Percentiles rank a stretch among this genome's conserved stretches.
Evolutionary conservation across 1,140 invertebrate species (phyloP).

Genomic region (Cydia pomonella): DNA sequence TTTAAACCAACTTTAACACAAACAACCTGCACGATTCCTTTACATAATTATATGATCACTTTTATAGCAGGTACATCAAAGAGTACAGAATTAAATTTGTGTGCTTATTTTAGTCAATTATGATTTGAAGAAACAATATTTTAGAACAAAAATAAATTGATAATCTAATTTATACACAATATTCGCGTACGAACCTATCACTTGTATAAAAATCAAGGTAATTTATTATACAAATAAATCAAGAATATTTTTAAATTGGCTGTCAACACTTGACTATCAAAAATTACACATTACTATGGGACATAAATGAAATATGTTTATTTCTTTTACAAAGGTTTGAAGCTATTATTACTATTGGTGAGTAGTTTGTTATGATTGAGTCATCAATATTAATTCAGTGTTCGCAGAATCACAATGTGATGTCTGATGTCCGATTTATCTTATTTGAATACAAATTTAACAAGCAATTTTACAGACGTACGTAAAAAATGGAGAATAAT

Average conservation of each 20-base stretch:
- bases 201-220: conserved; percentile 40
- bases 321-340: conserved; percentile 51
- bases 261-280: conserved; percentile 65
- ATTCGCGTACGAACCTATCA: neutral
- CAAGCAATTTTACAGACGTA: neutral
- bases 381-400: conserved; percentile 66
- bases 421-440: neutral
- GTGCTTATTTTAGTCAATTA: neutral
- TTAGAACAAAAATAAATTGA: neutral
- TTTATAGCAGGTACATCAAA: too few species aligned
- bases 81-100: neutral
- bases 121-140: neutral
- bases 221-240: conserved; percentile 33
- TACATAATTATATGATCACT: too few species aligned
- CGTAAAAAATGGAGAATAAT: neutral
- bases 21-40: too few species aligned
- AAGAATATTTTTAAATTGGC: conserved; percentile 51
- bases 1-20: too few species aligned
- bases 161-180: neutral
- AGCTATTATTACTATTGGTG: conserved; percentile 53
- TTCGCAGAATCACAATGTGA: conserved; percentile 28
- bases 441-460: neutral
- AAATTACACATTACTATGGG: conserved; percentile 58
- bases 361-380: conserved; percentile 49
- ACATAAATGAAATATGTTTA: conserved; percentile 64